These are phyloP conservation scores for Xiphophorus couchianus DNA, from an alignment of 2,113 vertebrate genomes.

Conservation along the genomic window DNA sequence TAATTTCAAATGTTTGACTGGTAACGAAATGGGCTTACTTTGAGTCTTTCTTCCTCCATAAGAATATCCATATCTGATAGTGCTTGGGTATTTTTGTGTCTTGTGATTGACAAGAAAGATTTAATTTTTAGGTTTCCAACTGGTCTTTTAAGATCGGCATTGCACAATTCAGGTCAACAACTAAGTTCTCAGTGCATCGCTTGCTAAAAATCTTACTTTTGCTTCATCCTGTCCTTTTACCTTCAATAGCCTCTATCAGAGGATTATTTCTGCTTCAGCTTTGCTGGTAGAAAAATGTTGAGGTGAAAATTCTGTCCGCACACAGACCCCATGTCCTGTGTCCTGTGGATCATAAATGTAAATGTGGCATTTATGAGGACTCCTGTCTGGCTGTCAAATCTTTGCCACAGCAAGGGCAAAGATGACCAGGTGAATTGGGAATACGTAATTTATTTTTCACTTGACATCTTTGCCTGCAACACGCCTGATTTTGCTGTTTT, in stretches of 20 bases:
- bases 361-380: slow-evolving; percentile 70
- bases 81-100: not conserved
- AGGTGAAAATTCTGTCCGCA: slow-evolving; percentile 47
- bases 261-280: slow-evolving; percentile 61
- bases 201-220: slow-evolving; percentile 15
- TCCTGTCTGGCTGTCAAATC: slow-evolving; percentile 61
- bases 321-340: slow-evolving; percentile 27
- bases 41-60: not conserved
- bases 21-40: not conserved
- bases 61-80: not conserved
- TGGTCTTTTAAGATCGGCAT: not conserved
- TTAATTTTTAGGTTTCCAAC: not conserved
- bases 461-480: slow-evolving; percentile 42
- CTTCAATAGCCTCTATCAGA: slow-evolving; percentile 14
- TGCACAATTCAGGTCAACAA: not conserved
- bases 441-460: slow-evolving; percentile 28
- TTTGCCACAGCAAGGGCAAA: slow-evolving; percentile 71
- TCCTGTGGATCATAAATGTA: slow-evolving; percentile 75
- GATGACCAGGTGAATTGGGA: slow-evolving; percentile 68
- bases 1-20: too few species aligned
- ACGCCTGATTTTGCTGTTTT: slow-evolving; percentile 73
- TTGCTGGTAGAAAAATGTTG: slow-evolving; percentile 35
- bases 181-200: not conserved
- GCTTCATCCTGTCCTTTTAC: slow-evolving; percentile 47
- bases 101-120: not conserved